phyloP scores from a whole-genome alignment of 2,113 vertebrate species.

The Emydocephalus ijimae region DNA sequence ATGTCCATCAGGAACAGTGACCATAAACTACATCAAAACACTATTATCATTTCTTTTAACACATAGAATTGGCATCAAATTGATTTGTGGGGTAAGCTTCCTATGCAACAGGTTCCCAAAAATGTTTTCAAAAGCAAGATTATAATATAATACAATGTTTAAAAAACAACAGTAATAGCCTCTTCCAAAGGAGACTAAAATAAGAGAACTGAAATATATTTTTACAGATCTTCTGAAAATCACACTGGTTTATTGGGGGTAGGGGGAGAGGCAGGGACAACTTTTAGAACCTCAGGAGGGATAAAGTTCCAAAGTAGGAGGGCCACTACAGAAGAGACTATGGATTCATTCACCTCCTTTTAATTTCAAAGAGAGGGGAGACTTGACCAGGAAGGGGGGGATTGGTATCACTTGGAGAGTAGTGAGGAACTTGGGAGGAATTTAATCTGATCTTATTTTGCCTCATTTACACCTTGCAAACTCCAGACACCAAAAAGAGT shows the following conservation, averaged over 20 bases:
- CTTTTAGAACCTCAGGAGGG: background rate
- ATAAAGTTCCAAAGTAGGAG: background rate
- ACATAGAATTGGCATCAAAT: background rate
- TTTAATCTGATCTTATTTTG: background rate
- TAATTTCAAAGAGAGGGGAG: background rate
- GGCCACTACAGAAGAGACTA: background rate
- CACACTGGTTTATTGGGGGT: background rate
- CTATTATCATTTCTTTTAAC: background rate
- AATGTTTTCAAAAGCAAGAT: background rate
- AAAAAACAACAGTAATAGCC: background rate
- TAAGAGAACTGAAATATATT: background rate
- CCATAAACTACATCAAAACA: background rate
- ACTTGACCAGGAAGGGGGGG: background rate
- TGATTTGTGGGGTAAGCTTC: background rate
- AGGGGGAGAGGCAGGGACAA: background rate
- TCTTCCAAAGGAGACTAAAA: background rate
- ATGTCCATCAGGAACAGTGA: background rate
- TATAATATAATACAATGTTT: background rate
- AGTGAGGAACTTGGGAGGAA: background rate
- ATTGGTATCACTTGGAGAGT: background rate
- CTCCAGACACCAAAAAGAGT: background rate
- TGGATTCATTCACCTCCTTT: background rate
- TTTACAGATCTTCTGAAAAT: background rate
- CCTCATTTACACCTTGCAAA: background rate
- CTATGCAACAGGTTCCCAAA: background rate